phyloP scores from a whole-genome alignment of 2,888 invertebrate species.

The Macrophya alboannulata region DNA sequence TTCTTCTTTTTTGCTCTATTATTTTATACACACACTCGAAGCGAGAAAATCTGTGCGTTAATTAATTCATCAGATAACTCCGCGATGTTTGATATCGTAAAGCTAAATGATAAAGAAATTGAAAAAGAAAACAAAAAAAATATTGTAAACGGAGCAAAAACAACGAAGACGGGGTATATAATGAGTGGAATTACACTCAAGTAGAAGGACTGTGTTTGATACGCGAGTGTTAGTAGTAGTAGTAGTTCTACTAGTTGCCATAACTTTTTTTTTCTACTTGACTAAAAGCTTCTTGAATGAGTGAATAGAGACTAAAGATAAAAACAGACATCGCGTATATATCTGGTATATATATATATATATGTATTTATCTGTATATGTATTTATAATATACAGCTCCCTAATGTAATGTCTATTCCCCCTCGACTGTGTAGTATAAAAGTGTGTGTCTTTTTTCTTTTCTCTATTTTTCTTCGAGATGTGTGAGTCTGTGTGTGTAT shows the following conservation, averaged over 20 bases:
- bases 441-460: too few species aligned
- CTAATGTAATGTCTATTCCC: not conserved
- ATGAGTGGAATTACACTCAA: not conserved
- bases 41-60: too few species aligned
- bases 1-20: too few species aligned
- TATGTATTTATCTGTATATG: not conserved
- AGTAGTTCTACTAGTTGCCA: not conserved
- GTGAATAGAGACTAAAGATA: not conserved
- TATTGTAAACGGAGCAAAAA: too few species aligned
- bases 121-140: too few species aligned
- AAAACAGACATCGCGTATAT: not conserved
- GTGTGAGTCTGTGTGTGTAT: not conserved
- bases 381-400: not conserved
- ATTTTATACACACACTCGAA: too few species aligned
- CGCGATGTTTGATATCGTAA: too few species aligned
- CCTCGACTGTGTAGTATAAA: not conserved
- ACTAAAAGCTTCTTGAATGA: conserved; percentile 11
- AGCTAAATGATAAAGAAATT: too few species aligned
- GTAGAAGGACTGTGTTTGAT: not conserved
- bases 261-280: conserved; percentile 1
- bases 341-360: not conserved
- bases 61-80: too few species aligned
- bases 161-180: too few species aligned
- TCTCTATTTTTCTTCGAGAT: too few species aligned
- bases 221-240: not conserved